Percentiles rank a stretch among this genome's conserved stretches.
These are phyloP conservation scores for Nebria ingens DNA, from an alignment of 1,140 invertebrate genomes.

Conservation along the genomic window DNA sequence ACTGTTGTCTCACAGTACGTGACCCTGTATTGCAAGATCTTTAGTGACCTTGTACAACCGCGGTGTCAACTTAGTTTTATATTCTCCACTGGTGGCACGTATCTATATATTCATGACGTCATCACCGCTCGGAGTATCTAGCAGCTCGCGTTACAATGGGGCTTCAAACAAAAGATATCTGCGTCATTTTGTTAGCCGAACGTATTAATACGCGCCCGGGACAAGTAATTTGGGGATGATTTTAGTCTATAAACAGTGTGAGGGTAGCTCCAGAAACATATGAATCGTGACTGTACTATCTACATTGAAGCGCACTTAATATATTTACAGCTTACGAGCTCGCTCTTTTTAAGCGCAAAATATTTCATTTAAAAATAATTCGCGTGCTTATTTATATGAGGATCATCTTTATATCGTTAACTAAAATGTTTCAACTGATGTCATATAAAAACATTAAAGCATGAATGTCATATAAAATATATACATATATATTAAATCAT, in stretches of 20 bases:
- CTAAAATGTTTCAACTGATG: too few relatives aligned
- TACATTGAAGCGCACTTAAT: too few relatives aligned
- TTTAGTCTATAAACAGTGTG: too few relatives aligned
- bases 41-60: neutral
- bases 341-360: too few relatives aligned
- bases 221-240: neutral
- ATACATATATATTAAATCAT: too few relatives aligned
- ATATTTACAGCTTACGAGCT: too few relatives aligned
- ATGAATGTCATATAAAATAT: too few relatives aligned
- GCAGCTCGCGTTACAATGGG: neutral
- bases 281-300: neutral
- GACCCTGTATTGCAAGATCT: neutral
- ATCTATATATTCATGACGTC: neutral
- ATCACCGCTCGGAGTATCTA: neutral
- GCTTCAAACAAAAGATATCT: neutral
- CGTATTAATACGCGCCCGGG: neutral
- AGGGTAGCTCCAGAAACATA: neutral
- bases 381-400: too few relatives aligned
- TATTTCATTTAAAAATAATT: too few relatives aligned
- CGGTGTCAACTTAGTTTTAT: neutral
- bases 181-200: neutral
- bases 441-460: too few relatives aligned
- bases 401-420: too few relatives aligned
- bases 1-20: neutral
- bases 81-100: neutral